Base-by-base conservation (phyloP, 2,888 invertebrate genomes). In the Dioctria linearis region DNA sequence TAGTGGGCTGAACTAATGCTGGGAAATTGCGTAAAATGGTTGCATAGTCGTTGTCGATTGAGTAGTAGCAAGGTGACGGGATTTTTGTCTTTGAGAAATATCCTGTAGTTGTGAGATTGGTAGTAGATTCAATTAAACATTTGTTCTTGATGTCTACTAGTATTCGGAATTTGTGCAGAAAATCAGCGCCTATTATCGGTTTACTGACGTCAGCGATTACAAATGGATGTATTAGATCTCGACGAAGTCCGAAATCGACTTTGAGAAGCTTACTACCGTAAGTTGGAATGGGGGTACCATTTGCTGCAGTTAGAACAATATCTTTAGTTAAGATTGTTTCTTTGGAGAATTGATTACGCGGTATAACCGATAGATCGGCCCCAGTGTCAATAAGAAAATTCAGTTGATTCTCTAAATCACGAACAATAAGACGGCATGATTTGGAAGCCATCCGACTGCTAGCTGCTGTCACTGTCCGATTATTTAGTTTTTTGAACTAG, bases 401-500 rank as follows among this genome's bases (percentile, higher is more conserved):
- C n/a, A 57, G 25, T 2, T 57, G 57, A n/a, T 57, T 57, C 5
- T 13, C 25, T 57, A 25, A 5, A 25, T 57, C 57, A 4, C n/a
- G 5, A 57, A 57, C 11, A 13, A 66, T 9, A 40, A 40, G n/a
- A 8, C 42, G 39, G 42, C 42, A 42, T 66, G 66, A 37, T 5
- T n/a, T 4, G 3, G 40, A 40, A 40, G 11, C 3, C 0, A 3
- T 11, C 40, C 40, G 8, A 40, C 66, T 8, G 37, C 40, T 8
- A 5, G 66, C 66, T 2, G 66, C 42, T 8, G 6, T 40, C 3
- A 66, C 5, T 4, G 66, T 40, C 5, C 42, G 66, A 37, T 3
- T 3, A 11, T 42, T 42, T 66, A 66, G 42, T 66, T 66, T 66
- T 66, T 66, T 66, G 57, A 57, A 5, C 25, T 11, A 57, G 5